Percentiles rank a stretch among this genome's conserved stretches.
Evolutionary conservation across 2,113 vertebrate genomes (phyloP).

Genomic region (cattle (Bos taurus)): ARS-UCD2.0 NC_037329.1:35592501-35593000

Average conservation of each 20-base stretch:
- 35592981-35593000: conserved; percentile 9
- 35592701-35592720: conserved; percentile 68
- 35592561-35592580: conserved; percentile 35
- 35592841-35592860: conserved; percentile 59
- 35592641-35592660: conserved; percentile 69
- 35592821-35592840: conserved; percentile 48
- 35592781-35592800: conserved; percentile 56
- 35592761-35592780: conserved; percentile 26
- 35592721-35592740: conserved; percentile 61
- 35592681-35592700: conserved; percentile 68
- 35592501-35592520: conserved; percentile 70
- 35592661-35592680: conserved; percentile 68
- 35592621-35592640: conserved; percentile 74
- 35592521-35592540: conserved; percentile 49
- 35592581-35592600: conserved; percentile 33
- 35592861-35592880: conserved; percentile 22
- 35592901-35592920: conserved; percentile 56
- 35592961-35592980: conserved; percentile 15
- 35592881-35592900: conserved; percentile 55
- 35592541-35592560: conserved; percentile 37
- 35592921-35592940: conserved; percentile 40
- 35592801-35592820: conserved; percentile 41
- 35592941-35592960: not conserved
- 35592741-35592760: conserved; percentile 69
- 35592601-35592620: conserved; percentile 62